Conservation (phyloP, 2,113 vertebrate genomes). For the Solenodon paradoxus region DNA sequence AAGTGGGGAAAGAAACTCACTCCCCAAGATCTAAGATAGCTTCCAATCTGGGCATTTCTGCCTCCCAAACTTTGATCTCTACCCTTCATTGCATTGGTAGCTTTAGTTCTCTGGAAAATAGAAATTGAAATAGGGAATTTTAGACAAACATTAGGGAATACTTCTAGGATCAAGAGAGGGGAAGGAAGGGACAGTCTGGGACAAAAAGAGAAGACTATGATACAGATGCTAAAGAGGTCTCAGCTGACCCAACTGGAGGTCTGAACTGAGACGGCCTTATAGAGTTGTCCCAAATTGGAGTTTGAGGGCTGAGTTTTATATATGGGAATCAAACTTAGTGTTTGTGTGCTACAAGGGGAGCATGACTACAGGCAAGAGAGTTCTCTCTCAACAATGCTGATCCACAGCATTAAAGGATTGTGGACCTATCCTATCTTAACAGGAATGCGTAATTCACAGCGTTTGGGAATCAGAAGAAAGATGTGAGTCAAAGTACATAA, state of each 20-base stretch:
- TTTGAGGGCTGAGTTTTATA: accelerated
- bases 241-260: not conserved
- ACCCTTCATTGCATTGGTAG: not conserved
- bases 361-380: not conserved
- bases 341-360: not conserved
- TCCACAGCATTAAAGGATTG: not conserved
- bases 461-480: not conserved
- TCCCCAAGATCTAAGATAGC: not conserved
- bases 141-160: not conserved
- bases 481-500: not conserved
- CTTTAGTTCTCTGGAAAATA: not conserved
- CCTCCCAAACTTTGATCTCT: not conserved
- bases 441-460: not conserved
- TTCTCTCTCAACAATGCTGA: not conserved
- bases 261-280: not conserved
- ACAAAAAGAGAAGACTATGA: not conserved
- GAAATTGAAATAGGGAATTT: not conserved
- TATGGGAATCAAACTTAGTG: not conserved
- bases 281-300: not conserved
- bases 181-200: not conserved
- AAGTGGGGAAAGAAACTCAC: not conserved
- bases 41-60: not conserved
- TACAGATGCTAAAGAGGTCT: not conserved
- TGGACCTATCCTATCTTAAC: not conserved
- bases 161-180: not conserved